A percentile compares a stretch with the other conserved stretches of the same genome.
These are phyloP conservation scores for Axinella damicornis DNA, from an alignment of 37 sponge, comb jelly and placozoan genomes.

Conservation along the genomic window DNA sequence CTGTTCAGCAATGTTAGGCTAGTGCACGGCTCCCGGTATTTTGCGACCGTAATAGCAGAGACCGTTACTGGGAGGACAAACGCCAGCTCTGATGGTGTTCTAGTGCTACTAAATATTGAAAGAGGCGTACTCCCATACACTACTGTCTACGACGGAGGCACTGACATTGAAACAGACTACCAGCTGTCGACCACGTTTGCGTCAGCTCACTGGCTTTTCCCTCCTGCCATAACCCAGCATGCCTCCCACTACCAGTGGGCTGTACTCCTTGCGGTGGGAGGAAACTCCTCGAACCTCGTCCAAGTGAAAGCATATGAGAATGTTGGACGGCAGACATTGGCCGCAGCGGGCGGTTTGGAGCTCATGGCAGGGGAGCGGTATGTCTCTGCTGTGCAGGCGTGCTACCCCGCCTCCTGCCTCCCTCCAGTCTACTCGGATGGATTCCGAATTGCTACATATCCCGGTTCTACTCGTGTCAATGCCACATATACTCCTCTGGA, in stretches of 20 bases:
- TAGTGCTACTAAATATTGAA: slow-evolving; percentile 10
- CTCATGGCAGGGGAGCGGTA: slow-evolving; percentile 10
- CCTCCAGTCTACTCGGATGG: slow-evolving; percentile 63
- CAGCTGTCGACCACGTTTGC: slow-evolving; percentile 46
- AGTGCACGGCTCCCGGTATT: slow-evolving; percentile 34
- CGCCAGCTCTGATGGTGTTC: slow-evolving; percentile 71
- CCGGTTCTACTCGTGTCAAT: slow-evolving; percentile 11
- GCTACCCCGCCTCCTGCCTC: slow-evolving; percentile 54
- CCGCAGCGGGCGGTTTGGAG: not conserved
- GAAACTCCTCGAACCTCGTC: not conserved
- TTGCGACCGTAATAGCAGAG: slow-evolving; percentile 51
- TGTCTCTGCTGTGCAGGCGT: slow-evolving; percentile 41
- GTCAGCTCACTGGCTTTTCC: slow-evolving; percentile 64
- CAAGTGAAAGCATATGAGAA: slow-evolving; percentile 16
- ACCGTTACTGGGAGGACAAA: not conserved
- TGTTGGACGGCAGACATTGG: slow-evolving; percentile 6
- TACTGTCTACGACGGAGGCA: slow-evolving; percentile 56
- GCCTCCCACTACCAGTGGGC: slow-evolving; percentile 74
- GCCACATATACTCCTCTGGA: slow-evolving; percentile 44
- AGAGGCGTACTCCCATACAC: not conserved
- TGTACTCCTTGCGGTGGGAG: slow-evolving; percentile 1
- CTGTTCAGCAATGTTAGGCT: slow-evolving; percentile 40
- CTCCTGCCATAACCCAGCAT: slow-evolving; percentile 16
- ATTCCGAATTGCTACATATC: slow-evolving; percentile 45
- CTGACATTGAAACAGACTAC: slow-evolving; percentile 58